Percentiles rank a stretch among this genome's conserved stretches.
These are phyloP conservation scores for Drosophila demipolita DNA, from an alignment of 2,888 invertebrate genomes.

Conservation along the genomic window DNA sequence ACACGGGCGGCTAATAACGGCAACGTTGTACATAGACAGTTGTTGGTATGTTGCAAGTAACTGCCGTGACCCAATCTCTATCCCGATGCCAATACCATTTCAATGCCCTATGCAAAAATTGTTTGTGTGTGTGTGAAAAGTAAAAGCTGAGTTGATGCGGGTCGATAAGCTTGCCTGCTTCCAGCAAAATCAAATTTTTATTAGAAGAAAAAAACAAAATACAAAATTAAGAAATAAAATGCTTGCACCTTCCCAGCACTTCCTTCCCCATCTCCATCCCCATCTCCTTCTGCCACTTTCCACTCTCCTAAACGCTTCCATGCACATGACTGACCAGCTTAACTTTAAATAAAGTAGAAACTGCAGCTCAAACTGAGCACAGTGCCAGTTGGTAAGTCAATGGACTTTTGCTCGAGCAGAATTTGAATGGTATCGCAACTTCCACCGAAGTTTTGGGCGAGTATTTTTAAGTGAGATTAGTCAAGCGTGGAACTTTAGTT, in stretches of 20 bases:
- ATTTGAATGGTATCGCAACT: slow-evolving; percentile 31
- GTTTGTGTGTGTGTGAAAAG: slow-evolving; percentile 22
- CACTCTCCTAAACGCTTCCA: slow-evolving; percentile 58
- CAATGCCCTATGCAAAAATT: slow-evolving; percentile 44
- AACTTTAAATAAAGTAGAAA: slow-evolving; percentile 71
- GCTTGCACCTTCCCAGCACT: slow-evolving; percentile 39
- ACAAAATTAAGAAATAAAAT: slow-evolving; percentile 77
- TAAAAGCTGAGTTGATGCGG: slow-evolving; percentile 60
- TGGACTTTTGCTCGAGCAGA: slow-evolving; percentile 50
- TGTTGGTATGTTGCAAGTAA: slow-evolving; percentile 28
- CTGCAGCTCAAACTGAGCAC: slow-evolving; percentile 42
- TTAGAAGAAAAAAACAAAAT: slow-evolving; percentile 48
- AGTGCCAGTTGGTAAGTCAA: slow-evolving; percentile 58
- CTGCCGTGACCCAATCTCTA: slow-evolving; percentile 32
- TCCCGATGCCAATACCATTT: slow-evolving; percentile 32
- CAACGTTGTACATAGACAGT: slow-evolving; percentile 29
- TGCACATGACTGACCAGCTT: slow-evolving; percentile 75
- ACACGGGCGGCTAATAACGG: slow-evolving; percentile 76
- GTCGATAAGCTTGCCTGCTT: slow-evolving; percentile 68
- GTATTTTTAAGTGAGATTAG: slow-evolving; percentile 59
- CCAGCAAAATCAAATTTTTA: slow-evolving; percentile 77
- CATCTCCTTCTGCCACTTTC: not conserved
- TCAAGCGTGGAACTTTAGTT: slow-evolving; percentile 71
- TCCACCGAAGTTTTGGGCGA: slow-evolving; percentile 28
- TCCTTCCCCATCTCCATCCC: not conserved